Conservation (phyloP, 2,888 invertebrate species). For the Latheticus oryzae region DNA sequence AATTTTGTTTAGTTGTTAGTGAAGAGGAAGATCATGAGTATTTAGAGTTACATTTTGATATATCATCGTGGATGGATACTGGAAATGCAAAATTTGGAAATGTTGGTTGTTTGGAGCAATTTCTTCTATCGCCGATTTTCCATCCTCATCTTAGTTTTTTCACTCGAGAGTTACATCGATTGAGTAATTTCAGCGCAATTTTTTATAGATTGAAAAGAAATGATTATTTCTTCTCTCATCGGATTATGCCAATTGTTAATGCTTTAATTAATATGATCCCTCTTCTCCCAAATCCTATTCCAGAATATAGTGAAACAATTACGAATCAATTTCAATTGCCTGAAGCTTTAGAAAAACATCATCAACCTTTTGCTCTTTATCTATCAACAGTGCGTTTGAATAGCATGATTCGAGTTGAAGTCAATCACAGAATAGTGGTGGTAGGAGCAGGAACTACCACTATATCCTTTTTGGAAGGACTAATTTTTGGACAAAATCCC, state of each 20-base stretch:
- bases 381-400: constrained; percentile 68
- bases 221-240: constrained; percentile 54
- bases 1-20: constrained; percentile 53
- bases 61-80: constrained; percentile 61
- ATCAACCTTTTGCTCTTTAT: constrained; percentile 68
- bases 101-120: constrained; percentile 64
- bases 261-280: constrained; percentile 54
- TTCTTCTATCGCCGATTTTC: constrained; percentile 71
- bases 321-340: constrained; percentile 42
- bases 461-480: constrained; percentile 71
- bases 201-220: constrained; percentile 69
- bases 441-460: constrained; percentile 76
- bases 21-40: constrained; percentile 59
- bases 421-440: constrained; percentile 74
- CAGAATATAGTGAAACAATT: constrained; percentile 50
- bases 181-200: constrained; percentile 68
- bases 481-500: constrained; percentile 67
- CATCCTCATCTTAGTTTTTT: constrained; percentile 70
- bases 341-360: constrained; percentile 37
- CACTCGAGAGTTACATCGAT: constrained; percentile 72
- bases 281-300: constrained; percentile 51
- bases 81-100: constrained; percentile 55
- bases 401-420: constrained; percentile 65
- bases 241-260: constrained; percentile 48
- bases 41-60: constrained; percentile 61